phyloP scores from a whole-genome alignment of 2,888 invertebrate genomes.

The Octonoba sinensis region DNA sequence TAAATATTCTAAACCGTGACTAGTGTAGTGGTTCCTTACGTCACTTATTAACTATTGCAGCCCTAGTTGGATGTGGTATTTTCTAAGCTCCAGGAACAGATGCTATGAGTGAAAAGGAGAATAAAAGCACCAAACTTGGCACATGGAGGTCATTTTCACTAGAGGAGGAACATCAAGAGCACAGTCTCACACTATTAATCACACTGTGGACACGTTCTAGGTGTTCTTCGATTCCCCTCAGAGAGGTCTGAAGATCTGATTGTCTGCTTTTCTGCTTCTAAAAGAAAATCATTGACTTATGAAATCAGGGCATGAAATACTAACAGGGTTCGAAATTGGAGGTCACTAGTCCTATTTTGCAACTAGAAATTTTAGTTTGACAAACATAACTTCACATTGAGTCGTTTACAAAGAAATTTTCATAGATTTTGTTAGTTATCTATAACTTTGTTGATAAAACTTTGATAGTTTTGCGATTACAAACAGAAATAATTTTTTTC shows the following conservation, averaged over 20 bases:
- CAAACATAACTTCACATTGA: no score
- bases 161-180: constrained; percentile 61
- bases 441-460: no score
- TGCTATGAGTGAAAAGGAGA: constrained; percentile 39
- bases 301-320: not conserved
- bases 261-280: constrained; percentile 60
- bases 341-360: no score
- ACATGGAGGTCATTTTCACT: constrained; percentile 21
- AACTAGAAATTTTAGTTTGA: no score
- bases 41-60: constrained; percentile 7
- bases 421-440: no score
- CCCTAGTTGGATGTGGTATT: constrained; percentile 16
- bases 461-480: no score
- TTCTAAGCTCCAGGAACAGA: constrained; percentile 61
- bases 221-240: constrained; percentile 25
- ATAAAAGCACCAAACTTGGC: constrained; percentile 61
- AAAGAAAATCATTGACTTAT: not conserved
- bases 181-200: constrained; percentile 41
- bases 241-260: constrained; percentile 56
- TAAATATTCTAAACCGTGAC: no score
- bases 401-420: no score
- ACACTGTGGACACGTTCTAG: constrained; percentile 44
- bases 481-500: no score
- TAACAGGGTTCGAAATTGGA: no score
- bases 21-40: no score